A percentile compares a stretch with the other conserved stretches of the same genome.
Conservation (phyloP, 2,113 vertebrate species). For the Heptranchias perlo region DNA sequence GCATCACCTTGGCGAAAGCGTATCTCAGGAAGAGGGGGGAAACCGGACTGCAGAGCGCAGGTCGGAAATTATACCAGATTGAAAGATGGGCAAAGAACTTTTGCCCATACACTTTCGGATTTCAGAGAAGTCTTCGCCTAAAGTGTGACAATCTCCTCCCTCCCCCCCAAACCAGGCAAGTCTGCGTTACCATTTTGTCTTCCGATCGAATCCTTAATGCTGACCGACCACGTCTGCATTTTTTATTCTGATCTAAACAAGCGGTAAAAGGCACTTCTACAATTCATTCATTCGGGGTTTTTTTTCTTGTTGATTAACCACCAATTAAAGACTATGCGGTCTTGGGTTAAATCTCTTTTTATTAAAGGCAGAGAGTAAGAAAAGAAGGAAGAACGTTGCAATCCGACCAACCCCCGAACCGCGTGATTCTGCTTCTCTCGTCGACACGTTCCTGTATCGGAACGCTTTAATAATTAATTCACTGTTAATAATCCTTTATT, state of each 20-base stretch:
- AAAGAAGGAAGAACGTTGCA: background rate
- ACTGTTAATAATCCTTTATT: background rate
- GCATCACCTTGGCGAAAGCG: background rate
- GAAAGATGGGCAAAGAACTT: background rate
- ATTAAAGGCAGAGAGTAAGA: background rate
- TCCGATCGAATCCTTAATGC: background rate
- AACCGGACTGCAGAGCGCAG: background rate
- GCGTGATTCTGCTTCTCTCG: background rate
- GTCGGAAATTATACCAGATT: background rate
- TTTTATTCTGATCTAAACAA: background rate
- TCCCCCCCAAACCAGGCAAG: background rate
- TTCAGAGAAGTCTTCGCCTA: background rate
- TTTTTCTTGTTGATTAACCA: background rate
- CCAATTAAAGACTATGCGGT: background rate
- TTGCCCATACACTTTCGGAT: background rate
- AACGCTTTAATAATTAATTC: background rate
- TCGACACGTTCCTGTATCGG: background rate
- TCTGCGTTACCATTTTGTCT: too few relatives aligned
- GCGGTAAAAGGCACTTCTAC: background rate
- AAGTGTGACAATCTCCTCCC: background rate
- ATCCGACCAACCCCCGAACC: background rate
- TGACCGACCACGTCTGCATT: background rate
- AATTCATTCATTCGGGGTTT: too few relatives aligned
- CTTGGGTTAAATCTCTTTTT: too few relatives aligned
- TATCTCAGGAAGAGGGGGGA: background rate